Percentiles rank a stretch among this genome's conserved stretches.
Evolutionary conservation across 2,113 vertebrate species (phyloP).

Genomic region (Macrotis lagotis): DNA sequence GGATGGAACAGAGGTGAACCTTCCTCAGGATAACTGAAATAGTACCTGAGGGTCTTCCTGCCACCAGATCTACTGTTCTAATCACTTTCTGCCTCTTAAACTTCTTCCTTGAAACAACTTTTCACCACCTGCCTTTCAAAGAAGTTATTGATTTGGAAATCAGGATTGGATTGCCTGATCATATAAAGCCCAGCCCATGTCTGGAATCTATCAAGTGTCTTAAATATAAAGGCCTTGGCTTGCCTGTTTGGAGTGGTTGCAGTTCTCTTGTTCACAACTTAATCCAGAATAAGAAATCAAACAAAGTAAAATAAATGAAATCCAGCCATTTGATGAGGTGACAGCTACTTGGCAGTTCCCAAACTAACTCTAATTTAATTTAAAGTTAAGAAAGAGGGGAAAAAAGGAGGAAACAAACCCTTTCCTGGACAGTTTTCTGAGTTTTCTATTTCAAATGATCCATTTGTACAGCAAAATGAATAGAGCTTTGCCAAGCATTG

Average conservation of each 20-base stretch:
- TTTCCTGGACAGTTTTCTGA: slow-evolving; percentile 10
- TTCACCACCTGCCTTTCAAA: slow-evolving; percentile 35
- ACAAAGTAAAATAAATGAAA: slow-evolving; percentile 53
- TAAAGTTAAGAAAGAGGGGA: slow-evolving; percentile 51
- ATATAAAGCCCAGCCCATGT: not conserved
- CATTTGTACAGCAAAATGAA: not conserved
- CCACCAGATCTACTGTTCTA: not conserved
- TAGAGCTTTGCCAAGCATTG: not conserved
- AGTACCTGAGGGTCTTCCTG: not conserved
- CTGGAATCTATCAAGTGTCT: not conserved
- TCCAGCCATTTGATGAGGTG: slow-evolving; percentile 47
- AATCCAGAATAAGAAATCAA: slow-evolving; percentile 51
- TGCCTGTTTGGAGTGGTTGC: not conserved
- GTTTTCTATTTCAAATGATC: slow-evolving; percentile 17
- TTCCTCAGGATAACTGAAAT: not conserved
- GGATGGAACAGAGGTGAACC: not conserved
- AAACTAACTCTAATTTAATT: slow-evolving; percentile 50
- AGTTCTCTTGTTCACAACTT: slow-evolving; percentile 36
- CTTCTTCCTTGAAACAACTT: slow-evolving; percentile 14
- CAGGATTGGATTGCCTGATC: slow-evolving; percentile 30
- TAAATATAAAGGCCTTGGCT: slow-evolving; percentile 17
- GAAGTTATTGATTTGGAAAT: slow-evolving; percentile 17
- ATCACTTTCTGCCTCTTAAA: not conserved
- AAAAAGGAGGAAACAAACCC: not conserved
- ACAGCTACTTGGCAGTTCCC: slow-evolving; percentile 56